Evolutionary conservation across 2,113 vertebrate genomes (phyloP).

Genomic region (Xyliphius kryptos): DNA sequence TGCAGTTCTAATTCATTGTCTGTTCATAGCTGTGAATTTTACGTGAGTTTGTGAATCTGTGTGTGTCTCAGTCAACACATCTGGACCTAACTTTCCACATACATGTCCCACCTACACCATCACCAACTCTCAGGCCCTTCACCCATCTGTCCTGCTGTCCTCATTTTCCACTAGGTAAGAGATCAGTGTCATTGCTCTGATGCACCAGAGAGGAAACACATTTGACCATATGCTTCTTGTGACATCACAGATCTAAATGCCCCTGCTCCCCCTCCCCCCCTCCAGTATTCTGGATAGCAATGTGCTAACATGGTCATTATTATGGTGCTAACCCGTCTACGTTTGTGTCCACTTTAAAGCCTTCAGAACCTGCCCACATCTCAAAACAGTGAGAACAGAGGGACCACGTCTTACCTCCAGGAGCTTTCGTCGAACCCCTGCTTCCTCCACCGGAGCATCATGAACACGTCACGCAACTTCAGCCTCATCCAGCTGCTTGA

Average conservation of each 20-base stretch:
- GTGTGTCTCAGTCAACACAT: constrained; percentile 68
- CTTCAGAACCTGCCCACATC: constrained; percentile 69
- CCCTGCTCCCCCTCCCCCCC: neutral
- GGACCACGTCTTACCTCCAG: constrained; percentile 28
- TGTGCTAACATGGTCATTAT: neutral
- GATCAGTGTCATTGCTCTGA: neutral
- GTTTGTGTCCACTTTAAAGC: constrained; percentile 51
- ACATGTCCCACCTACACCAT: constrained; percentile 73
- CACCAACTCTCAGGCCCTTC: constrained; percentile 72
- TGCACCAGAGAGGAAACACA: neutral
- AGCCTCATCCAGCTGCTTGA: constrained; percentile 63
- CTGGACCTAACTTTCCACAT: constrained; percentile 68
- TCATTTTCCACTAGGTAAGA: constrained; percentile 72
- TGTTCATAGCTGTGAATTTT: constrained; percentile 24
- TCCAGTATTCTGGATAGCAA: neutral
- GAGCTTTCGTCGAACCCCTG: constrained; percentile 3
- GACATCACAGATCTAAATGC: neutral
- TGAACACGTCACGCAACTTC: constrained; percentile 17
- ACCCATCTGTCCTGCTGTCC: constrained; percentile 64
- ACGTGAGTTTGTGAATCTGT: constrained; percentile 11
- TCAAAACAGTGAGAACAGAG: constrained; percentile 69
- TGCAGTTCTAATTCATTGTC: constrained; percentile 8
- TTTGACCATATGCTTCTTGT: neutral
- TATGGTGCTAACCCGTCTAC: neutral
- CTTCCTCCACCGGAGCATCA: constrained; percentile 24